Evolutionary conservation across 2,113 vertebrate genomes (phyloP).

Genomic region (Podilymbus podiceps): DNA sequence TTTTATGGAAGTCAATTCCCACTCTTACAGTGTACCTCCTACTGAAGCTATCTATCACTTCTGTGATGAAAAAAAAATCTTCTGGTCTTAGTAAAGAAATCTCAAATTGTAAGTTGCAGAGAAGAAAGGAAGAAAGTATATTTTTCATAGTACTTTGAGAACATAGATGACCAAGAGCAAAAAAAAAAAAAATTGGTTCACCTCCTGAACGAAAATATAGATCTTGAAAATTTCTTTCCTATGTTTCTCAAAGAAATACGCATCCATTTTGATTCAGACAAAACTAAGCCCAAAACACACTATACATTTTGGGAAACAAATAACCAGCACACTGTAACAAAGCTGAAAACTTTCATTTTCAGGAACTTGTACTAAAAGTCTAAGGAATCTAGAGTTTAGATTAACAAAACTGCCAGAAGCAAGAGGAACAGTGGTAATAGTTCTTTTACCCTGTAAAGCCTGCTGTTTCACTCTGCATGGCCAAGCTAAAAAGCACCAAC

Average conservation of each 20-base stretch:
- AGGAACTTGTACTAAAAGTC: not conserved
- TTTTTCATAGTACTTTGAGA: not conserved
- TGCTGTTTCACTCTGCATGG: not conserved
- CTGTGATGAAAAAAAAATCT: not conserved
- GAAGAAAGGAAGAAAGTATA: not conserved
- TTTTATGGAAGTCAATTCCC: not conserved
- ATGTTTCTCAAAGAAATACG: not conserved
- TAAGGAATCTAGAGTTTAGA: not conserved
- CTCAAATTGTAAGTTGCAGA: not conserved
- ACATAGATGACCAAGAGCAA: not conserved
- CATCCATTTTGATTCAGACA: not conserved
- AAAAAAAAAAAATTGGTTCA: not conserved
- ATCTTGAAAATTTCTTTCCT: not conserved
- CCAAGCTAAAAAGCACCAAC: not conserved
- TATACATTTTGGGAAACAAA: rapidly evolving
- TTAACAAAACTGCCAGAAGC: not conserved
- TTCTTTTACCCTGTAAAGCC: not conserved
- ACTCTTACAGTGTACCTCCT: not conserved
- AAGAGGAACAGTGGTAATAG: not conserved
- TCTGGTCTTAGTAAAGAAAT: not conserved
- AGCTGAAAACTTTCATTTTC: not conserved
- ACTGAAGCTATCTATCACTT: not conserved
- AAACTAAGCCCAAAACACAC: not conserved
- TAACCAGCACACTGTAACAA: not conserved
- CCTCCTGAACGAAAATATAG: not conserved